These are phyloP conservation scores for Sigmodon hispidus DNA, from an alignment of 2,113 vertebrate genomes.

Conservation along the genomic window DNA sequence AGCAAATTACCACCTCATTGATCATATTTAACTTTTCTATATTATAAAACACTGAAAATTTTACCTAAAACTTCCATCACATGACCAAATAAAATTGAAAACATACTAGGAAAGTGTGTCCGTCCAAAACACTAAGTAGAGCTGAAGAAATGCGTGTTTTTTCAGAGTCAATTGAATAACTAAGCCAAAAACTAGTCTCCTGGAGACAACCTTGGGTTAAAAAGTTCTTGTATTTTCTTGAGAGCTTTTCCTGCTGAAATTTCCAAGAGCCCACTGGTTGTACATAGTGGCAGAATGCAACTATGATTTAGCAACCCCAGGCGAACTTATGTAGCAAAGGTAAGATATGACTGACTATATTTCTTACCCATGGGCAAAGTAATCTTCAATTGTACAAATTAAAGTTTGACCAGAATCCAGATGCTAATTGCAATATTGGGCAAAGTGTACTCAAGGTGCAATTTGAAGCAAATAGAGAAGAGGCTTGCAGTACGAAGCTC, in stretches of 20 bases:
- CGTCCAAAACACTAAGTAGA: constrained; percentile 25
- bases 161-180: constrained; percentile 66
- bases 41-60: not conserved
- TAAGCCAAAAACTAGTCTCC: constrained; percentile 66
- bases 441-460: constrained; percentile 54
- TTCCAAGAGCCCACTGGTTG: constrained; percentile 58
- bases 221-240: constrained; percentile 74
- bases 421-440: constrained; percentile 68
- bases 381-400: constrained; percentile 59
- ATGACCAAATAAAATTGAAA: constrained; percentile 25
- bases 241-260: constrained; percentile 69
- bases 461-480: constrained; percentile 60
- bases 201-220: constrained; percentile 59
- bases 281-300: constrained; percentile 33
- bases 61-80: not conserved
- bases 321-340: constrained; percentile 60
- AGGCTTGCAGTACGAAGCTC: constrained; percentile 41
- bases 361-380: constrained; percentile 63
- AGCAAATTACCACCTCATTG: constrained; percentile 5
- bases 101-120: constrained; percentile 13
- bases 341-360: constrained; percentile 16
- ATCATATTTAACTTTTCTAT: not conserved
- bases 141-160: constrained; percentile 54
- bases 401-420: constrained; percentile 65
- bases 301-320: constrained; percentile 61